Percentiles rank a stretch among this genome's conserved stretches.
Conservation (phyloP, 1,140 invertebrate species). For the Heliconius himera region DNA sequence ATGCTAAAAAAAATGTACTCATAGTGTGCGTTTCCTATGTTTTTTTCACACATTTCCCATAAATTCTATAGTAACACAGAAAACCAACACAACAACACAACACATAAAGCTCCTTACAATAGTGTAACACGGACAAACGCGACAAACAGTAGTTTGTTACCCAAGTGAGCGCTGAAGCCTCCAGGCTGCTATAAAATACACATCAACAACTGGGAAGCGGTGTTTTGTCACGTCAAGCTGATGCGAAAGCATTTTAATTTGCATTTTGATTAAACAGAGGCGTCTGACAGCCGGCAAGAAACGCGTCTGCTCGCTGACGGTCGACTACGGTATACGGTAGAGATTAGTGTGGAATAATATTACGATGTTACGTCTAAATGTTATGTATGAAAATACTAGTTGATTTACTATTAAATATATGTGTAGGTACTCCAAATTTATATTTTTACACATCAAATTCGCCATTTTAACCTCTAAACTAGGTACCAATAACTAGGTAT, state of each 20-base stretch:
- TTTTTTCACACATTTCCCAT: too few relatives aligned
- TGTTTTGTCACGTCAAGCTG: constrained; percentile 64
- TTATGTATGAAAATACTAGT: neutral
- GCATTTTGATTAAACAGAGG: constrained; percentile 70
- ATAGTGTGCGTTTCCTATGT: too few relatives aligned
- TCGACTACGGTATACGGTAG: neutral
- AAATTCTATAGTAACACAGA: neutral
- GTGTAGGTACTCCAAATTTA: neutral
- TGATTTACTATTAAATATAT: neutral
- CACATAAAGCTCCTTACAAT: neutral
- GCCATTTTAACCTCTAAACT: too few relatives aligned
- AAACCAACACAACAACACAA: neutral
- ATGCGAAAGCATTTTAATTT: constrained; percentile 64
- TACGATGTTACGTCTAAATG: neutral
- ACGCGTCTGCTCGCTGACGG: constrained; percentile 35
- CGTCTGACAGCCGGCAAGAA: constrained; percentile 48
- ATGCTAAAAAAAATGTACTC: too few relatives aligned
- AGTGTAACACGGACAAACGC: neutral
- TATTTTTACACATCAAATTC: too few relatives aligned
- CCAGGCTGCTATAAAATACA: constrained; percentile 54
- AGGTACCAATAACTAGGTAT: too few relatives aligned
- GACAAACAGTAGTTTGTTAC: constrained; percentile 31
- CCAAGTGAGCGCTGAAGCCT: constrained; percentile 32
- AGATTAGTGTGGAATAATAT: constrained; percentile 4
- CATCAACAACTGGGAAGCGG: constrained; percentile 50